Evolutionary conservation across 2,888 invertebrate genomes (phyloP), one percentile per base, ranked within the genome.

Genomic region (Griposia aprilina): DNA sequence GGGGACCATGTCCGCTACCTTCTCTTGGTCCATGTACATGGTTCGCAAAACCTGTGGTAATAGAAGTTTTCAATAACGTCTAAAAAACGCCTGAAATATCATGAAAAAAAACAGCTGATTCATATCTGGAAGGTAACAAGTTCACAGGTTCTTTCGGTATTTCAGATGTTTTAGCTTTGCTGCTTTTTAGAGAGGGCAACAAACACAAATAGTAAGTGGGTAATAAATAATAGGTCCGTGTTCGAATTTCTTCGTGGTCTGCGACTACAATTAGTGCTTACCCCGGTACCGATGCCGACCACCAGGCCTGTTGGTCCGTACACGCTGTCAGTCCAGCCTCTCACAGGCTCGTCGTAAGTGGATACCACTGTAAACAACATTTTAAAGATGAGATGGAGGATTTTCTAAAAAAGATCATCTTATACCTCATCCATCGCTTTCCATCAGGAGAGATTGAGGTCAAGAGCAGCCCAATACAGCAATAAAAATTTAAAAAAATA

Each of bases 291-390:
- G 8, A 98, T 97, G 0, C 98, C 98, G 20, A 98, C 97, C 85
- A 97, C 98, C 62, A 97, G 97, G 0, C 98, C 99, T 13, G 98
- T 98, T 1, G 99, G 98, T 8, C 99, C 99, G 91, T 99, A 99
- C 89, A 98, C 97, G 91, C 99, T 99, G 95, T 99, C 99, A 26
- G 99, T 98, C 99, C 99, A 99, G 1, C 98, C 99, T 84, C 98
- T 95, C 0, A 98, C 94, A 0, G 98, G 98, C 92, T 98, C 98
- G 71, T 97, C 97, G 90, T 98, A 98, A 0, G 98, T 97, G 0
- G 97, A 97, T 10, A 97, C 94, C 55, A 97, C 97, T 97, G 92
- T 26, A 36, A n/a, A 45, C 41, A 36, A 81, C 1, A 48, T n/a
- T 20, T 11, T 11, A 13, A 48, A 23, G 0, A 69, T 70, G 7